Percentiles rank a stretch among this genome's conserved stretches.
These are phyloP conservation scores for Camponotus floridanus DNA, from an alignment of 1,140 invertebrate genomes.

Conservation along the genomic window DNA sequence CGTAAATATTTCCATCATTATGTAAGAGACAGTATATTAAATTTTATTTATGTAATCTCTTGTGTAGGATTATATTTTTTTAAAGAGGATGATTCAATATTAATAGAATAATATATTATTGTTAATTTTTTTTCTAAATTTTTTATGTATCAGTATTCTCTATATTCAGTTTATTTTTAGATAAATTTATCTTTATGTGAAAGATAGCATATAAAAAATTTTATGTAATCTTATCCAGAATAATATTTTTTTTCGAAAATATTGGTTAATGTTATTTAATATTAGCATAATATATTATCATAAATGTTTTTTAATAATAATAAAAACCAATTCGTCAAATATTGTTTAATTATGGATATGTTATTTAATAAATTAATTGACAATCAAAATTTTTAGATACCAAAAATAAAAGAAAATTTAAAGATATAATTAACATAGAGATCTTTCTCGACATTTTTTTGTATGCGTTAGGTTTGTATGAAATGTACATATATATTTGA, in stretches of 20 bases:
- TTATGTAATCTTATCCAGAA: background rate
- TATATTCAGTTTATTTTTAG: too few relatives aligned
- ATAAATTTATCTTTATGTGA: background rate
- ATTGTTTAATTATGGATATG: background rate
- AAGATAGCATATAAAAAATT: background rate
- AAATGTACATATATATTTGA: background rate
- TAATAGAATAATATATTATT: too few relatives aligned
- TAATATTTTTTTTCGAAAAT: background rate
- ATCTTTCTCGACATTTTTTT: background rate
- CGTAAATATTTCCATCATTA: background rate
- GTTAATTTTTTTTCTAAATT: too few relatives aligned
- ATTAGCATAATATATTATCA: background rate
- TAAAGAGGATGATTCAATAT: background rate
- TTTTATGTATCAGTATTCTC: too few relatives aligned
- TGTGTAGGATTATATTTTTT: background rate
- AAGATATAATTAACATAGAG: background rate
- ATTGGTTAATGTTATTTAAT: background rate
- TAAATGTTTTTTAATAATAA: too few relatives aligned
- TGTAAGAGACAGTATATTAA: background rate
- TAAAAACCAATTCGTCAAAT: too few relatives aligned
- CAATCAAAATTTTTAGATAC: background rate
- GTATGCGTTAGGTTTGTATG: background rate
- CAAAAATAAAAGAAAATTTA: background rate
- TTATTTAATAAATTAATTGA: conserved; percentile 5
- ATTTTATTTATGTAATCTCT: background rate